Evolutionary conservation across 2,797 vertebrate species (phyloP).

Genomic region (Poecilia velifera): DNA sequence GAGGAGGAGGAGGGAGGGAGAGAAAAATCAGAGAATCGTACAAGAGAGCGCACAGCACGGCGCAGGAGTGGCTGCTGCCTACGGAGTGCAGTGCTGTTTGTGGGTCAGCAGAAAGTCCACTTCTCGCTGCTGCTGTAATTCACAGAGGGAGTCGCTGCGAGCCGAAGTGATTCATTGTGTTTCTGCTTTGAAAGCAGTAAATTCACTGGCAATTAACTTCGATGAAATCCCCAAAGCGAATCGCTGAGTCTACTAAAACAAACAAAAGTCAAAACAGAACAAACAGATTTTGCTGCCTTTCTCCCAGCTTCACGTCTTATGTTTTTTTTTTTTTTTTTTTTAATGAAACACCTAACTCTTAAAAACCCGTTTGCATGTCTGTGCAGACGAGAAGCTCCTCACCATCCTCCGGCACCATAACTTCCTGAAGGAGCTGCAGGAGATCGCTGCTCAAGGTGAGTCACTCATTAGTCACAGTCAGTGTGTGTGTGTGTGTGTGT

Average conservation of each 20-base stretch:
- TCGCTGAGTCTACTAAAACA: slow-evolving; percentile 60
- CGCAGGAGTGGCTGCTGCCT: slow-evolving; percentile 19
- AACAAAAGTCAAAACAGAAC: slow-evolving; percentile 4
- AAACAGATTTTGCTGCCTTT: slow-evolving; percentile 31
- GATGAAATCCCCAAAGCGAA: slow-evolving; percentile 48
- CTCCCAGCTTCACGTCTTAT: slow-evolving; percentile 11
- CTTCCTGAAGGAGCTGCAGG: slow-evolving; percentile 92
- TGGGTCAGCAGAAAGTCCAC: slow-evolving; percentile 77
- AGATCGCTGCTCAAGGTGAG: slow-evolving; percentile 90
- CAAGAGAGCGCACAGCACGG: slow-evolving; percentile 14
- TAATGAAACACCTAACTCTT: not conserved
- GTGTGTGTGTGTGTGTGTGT: not conserved
- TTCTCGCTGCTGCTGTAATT: slow-evolving; percentile 59
- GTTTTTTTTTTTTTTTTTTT: not conserved
- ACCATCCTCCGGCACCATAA: slow-evolving; percentile 91
- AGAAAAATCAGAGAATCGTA: slow-evolving; percentile 17
- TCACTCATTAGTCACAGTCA: slow-evolving; percentile 4
- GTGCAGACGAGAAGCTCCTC: slow-evolving; percentile 90
- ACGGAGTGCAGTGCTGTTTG: slow-evolving; percentile 36
- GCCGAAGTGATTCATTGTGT: slow-evolving; percentile 76
- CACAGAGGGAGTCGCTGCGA: slow-evolving; percentile 42
- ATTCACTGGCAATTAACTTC: slow-evolving; percentile 75
- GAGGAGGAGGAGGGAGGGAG: not conserved
- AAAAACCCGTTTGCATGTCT: slow-evolving; percentile 6
- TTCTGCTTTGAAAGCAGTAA: slow-evolving; percentile 62